Percentiles rank a stretch among this genome's conserved stretches.
Conservation (phyloP, 2,888 invertebrate species). For the Sericinus montela region DNA sequence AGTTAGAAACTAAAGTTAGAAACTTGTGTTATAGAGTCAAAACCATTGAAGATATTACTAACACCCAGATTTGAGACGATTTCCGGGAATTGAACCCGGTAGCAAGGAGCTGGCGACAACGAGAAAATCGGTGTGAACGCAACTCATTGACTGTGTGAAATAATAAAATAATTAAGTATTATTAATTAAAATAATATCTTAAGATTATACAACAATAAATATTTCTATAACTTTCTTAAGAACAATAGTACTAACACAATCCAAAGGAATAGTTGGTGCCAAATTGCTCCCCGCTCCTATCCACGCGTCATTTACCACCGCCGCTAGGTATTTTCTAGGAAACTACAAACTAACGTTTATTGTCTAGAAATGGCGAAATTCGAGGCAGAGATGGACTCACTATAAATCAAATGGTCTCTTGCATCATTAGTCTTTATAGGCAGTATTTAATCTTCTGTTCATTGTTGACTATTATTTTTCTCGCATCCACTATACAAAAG, state of each 20-base stretch:
- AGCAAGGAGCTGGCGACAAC: too few species aligned
- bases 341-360: conserved; percentile 21
- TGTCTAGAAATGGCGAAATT: conserved; percentile 19
- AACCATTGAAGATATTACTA: too few species aligned
- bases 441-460: conserved; percentile 15
- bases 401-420: conserved; percentile 16
- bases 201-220: neutral
- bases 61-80: too few species aligned
- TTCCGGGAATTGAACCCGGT: too few species aligned
- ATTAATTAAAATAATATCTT: neutral
- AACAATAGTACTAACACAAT: neutral
- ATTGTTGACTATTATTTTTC: neutral
- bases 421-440: conserved; percentile 15
- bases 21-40: too few species aligned
- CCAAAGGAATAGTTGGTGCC: conserved; percentile 52
- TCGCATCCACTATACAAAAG: too few species aligned
- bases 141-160: too few species aligned
- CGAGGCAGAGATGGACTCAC: conserved; percentile 13
- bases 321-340: conserved; percentile 29
- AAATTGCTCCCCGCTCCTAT: conserved; percentile 67
- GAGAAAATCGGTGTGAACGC: too few species aligned
- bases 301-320: conserved; percentile 67
- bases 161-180: too few species aligned
- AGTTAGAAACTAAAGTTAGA: too few species aligned
- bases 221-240: neutral